Base-by-base conservation (phyloP, 2,888 invertebrate genomes). In the Euplagia quadripunctaria region DNA sequence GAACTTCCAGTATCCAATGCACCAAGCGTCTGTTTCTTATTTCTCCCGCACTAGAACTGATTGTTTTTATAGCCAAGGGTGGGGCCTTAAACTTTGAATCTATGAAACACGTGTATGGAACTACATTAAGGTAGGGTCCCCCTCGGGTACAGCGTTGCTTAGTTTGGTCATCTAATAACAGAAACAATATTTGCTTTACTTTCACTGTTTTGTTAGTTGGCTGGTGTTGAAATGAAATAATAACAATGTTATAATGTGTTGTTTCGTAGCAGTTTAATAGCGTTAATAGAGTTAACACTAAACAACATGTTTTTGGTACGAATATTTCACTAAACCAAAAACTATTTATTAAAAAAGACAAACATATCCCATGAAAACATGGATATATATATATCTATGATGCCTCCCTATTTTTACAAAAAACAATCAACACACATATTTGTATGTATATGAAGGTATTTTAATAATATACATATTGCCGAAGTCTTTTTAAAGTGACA, bases 21-120 rank as follows among this genome's bases (percentile, higher is more conserved):
- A 90, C 71, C 73, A 82, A 81, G 80, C 90, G 90, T 91, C 92
- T 95, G 95, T 92, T 94, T 93, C 94, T 94, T 95, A 94, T 95
- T 92, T 94, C 92, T 89, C 86, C 85, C 77, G 85, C 82, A 84
- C 84, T 84, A 83, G 87, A 93, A 89, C 91, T 92, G 92, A 94
- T 94, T 95, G 94, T 94, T 95, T 95, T 95, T 94, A 94, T 94
- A 87, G 92, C 88, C 77, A 83, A 85, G 80, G 87, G 85, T 82
- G 82, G 78, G 82, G 84, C 84, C 89, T 89, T 86, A 88, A 92
- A 92, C 88, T 93, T 94, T 90, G 87, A 90, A 91, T 91, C 90
- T 88, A 88, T 86, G 88, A 84, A 90, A 91, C 94, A 94, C 88
- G 91, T 93, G 94, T 91, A 84, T 80, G 80, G 82, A 90, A 90